Conservation (phyloP, 2,113 vertebrate species). For the Sitta europaea region DNA sequence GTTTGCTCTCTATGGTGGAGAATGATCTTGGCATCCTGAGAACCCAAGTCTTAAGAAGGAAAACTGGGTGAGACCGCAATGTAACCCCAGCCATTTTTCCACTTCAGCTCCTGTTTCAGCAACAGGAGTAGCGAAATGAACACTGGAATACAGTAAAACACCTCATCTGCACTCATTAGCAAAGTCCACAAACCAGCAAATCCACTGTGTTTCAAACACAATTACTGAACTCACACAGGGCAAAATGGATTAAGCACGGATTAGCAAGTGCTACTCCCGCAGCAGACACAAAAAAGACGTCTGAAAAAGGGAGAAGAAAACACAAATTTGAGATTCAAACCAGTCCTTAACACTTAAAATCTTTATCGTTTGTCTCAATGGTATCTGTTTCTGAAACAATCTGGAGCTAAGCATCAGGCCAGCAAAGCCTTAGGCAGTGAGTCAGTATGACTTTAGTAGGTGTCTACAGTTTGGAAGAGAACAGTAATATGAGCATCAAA, state of each 20-base stretch:
- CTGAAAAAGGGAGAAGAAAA: not conserved
- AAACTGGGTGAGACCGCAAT: not conserved
- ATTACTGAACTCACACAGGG: not conserved
- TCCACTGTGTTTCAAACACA: not conserved
- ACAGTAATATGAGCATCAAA: not conserved
- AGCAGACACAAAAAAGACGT: not conserved
- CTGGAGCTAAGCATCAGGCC: not conserved
- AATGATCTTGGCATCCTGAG: not conserved
- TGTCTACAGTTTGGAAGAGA: not conserved
- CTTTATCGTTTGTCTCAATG: not conserved
- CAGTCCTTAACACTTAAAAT: not conserved
- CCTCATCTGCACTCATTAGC: not conserved
- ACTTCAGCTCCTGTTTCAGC: not conserved
- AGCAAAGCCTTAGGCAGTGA: not conserved
- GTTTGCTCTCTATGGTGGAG: not conserved
- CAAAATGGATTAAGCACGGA: not conserved
- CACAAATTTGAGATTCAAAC: not conserved
- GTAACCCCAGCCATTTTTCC: not conserved
- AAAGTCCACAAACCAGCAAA: not conserved
- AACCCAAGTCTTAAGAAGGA: not conserved
- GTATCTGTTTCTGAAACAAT: not conserved
- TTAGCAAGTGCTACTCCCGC: not conserved
- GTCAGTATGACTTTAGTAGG: not conserved
- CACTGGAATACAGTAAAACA: not conserved
- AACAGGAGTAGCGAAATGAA: not conserved